Conservation (phyloP, 2,113 vertebrate species). For the Nothocercus nigrocapillus region DNA sequence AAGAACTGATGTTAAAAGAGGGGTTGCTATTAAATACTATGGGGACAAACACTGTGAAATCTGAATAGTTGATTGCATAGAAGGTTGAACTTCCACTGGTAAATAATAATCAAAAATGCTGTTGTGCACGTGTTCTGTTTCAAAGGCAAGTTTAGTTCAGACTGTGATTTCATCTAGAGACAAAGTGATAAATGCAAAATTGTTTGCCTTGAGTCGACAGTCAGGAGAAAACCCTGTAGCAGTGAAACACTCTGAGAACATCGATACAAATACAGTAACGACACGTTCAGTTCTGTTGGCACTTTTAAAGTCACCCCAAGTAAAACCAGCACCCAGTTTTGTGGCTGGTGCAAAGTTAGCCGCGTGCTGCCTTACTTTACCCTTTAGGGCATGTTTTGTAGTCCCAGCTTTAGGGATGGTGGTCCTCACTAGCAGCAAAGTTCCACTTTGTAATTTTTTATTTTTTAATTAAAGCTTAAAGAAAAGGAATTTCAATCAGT, state of each 20-base stretch:
- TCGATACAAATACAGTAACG: neutral
- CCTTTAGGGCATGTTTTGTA: neutral
- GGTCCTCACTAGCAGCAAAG: neutral
- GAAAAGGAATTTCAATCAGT: neutral
- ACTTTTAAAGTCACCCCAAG: neutral
- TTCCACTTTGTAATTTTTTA: neutral
- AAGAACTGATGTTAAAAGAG: neutral
- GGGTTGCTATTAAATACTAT: neutral
- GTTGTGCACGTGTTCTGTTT: neutral
- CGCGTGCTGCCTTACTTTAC: neutral
- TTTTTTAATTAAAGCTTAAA: neutral
- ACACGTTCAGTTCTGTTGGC: rapidly evolving
- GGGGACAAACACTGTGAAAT: neutral
- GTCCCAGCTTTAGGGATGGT: neutral
- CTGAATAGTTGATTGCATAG: neutral
- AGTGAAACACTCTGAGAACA: neutral
- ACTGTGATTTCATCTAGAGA: neutral
- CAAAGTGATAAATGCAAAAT: neutral
- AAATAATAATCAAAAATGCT: neutral
- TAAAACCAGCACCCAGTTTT: neutral
- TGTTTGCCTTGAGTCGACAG: neutral
- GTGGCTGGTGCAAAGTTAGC: neutral
- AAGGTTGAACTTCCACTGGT: neutral
- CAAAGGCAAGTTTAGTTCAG: neutral
- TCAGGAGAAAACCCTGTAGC: neutral